Conservation (phyloP, 2,113 vertebrate species). For the Callochromis pleurospilus region DNA sequence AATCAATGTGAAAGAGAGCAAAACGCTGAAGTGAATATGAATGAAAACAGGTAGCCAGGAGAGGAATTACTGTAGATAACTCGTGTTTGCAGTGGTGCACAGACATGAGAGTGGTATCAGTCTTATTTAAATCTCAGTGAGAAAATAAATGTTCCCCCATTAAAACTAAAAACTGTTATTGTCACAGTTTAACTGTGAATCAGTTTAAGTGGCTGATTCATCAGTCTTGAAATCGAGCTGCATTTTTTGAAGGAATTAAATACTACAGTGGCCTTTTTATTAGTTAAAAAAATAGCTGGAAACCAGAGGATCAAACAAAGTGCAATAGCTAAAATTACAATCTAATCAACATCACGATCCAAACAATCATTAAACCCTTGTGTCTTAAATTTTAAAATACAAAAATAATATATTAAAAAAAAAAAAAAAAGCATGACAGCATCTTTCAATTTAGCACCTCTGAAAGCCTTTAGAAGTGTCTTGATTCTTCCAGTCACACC, state of each 20-base stretch:
- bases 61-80: background rate
- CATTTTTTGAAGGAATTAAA: background rate
- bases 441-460: background rate
- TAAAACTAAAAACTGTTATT: background rate
- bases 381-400: background rate
- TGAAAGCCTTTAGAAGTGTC: background rate
- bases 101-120: background rate
- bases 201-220: background rate
- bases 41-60: background rate
- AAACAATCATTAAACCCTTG: background rate
- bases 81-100: background rate
- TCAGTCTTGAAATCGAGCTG: background rate
- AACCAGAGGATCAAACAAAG: background rate
- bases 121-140: background rate
- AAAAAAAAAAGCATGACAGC: background rate
- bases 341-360: background rate
- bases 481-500: background rate
- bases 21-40: slow-evolving; percentile 15
- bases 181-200: background rate
- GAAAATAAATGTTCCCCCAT: background rate
- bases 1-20: slow-evolving; percentile 46
- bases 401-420: background rate
- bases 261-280: background rate
- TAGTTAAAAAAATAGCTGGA: background rate
- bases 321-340: background rate